Evolutionary conservation across 2,888 invertebrate species (phyloP).

Genomic region (Bombylius major): DNA sequence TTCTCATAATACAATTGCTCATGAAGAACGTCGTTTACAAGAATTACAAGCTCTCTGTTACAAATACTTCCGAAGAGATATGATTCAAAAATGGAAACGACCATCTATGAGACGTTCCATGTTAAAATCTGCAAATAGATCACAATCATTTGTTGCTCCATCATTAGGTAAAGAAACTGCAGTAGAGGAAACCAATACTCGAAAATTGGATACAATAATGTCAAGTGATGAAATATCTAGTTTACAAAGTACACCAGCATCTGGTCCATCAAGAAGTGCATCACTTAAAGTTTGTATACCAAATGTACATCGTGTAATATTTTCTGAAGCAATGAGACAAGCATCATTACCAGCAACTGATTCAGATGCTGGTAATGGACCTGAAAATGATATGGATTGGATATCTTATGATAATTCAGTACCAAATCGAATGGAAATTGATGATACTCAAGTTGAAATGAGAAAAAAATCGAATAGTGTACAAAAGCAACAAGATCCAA

Average conservation of each 20-base stretch:
- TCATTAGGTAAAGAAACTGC: conserved; percentile 49
- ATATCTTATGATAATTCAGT: conserved; percentile 23
- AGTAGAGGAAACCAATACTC: conserved; percentile 36
- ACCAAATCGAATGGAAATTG: conserved; percentile 44
- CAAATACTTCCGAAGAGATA: conserved; percentile 85
- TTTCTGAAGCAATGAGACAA: conserved; percentile 43
- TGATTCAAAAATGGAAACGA: conserved; percentile 52
- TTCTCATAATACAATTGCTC: conserved; percentile 78
- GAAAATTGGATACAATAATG: conserved; percentile 32
- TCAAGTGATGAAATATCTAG: conserved; percentile 34
- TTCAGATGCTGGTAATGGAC: conserved; percentile 48
- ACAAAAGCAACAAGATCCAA: conserved; percentile 54
- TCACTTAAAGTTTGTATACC: conserved; percentile 46
- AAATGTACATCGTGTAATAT: conserved; percentile 29
- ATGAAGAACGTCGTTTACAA: conserved; percentile 81
- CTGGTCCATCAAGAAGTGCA: conserved; percentile 57
- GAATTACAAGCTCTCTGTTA: conserved; percentile 90
- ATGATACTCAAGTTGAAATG: conserved; percentile 50
- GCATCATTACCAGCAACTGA: conserved; percentile 66
- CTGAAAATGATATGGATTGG: conserved; percentile 38
- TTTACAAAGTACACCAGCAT: conserved; percentile 52
- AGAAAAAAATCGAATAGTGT: conserved; percentile 40
- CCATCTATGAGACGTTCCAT: conserved; percentile 36
- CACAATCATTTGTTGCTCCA: conserved; percentile 62
- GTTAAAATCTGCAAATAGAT: conserved; percentile 49